A percentile compares a stretch with the other conserved stretches of the same genome.
These are phyloP conservation scores for Meloidogyne exigua DNA, from an alignment of 1,140 invertebrate genomes.

Conservation along the genomic window DNA sequence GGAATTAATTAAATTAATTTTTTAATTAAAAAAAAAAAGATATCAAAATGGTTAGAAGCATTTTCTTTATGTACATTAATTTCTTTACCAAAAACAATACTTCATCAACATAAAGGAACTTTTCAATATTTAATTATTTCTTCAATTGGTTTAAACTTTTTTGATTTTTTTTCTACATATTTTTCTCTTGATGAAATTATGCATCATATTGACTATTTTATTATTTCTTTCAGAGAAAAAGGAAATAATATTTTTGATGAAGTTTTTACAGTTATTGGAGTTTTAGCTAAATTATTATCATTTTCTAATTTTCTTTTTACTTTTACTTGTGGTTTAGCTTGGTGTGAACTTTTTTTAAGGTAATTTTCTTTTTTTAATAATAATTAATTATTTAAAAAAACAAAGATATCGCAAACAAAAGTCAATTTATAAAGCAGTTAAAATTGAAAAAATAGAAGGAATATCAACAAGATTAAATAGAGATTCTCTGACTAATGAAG, in stretches of 20 bases:
- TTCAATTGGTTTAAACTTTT: background rate
- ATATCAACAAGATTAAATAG: background rate
- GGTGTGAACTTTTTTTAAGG: constrained; percentile 4
- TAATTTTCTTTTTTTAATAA: background rate
- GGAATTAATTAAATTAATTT: background rate
- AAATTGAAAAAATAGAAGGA: background rate
- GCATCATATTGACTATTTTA: background rate
- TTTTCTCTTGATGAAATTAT: constrained; percentile 2
- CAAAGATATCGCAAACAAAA: constrained; percentile 2
- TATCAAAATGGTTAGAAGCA: constrained; percentile 4
- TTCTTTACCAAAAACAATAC: constrained; percentile 1
- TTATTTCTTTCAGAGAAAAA: background rate
- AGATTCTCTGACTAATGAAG: background rate
- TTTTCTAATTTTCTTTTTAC: constrained; percentile 5
- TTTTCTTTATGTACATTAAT: background rate
- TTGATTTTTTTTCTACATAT: constrained; percentile 5
- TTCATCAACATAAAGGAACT: background rate
- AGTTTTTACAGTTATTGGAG: background rate
- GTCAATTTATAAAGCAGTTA: background rate
- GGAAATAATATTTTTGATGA: background rate
- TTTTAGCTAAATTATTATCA: constrained; percentile 5
- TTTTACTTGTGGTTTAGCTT: background rate
- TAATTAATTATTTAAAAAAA: too few species aligned
- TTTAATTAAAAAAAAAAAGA: background rate
- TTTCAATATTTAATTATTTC: background rate